Percentiles rank a stretch among this genome's conserved stretches.
Evolutionary conservation across 2,113 vertebrate species (phyloP).

Genomic region (Donacobius atricapilla): DNA sequence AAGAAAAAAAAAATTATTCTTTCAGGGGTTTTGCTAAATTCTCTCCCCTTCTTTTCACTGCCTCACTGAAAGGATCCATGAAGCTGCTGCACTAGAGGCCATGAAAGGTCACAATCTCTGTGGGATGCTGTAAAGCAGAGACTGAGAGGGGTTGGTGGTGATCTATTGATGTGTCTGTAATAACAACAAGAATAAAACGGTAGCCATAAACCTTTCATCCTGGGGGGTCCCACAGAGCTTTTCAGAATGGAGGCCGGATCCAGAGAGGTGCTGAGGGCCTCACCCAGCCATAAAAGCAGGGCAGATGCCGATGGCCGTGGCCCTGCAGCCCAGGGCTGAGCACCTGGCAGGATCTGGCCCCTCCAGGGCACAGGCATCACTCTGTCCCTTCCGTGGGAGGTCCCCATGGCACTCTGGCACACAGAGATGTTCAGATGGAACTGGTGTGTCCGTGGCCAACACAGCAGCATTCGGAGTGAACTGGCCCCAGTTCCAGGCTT

Average conservation of each 20-base stretch:
- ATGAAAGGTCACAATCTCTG: conserved; percentile 60
- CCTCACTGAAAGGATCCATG: conserved; percentile 46
- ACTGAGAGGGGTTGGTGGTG: conserved; percentile 60
- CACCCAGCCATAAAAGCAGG: background rate
- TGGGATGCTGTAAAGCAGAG: conserved; percentile 68
- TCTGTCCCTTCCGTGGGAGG: background rate
- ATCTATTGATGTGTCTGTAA: conserved; percentile 66
- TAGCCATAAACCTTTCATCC: conserved; percentile 69
- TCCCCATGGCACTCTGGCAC: background rate
- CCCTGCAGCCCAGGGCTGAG: fast-evolving
- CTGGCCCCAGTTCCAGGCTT: background rate
- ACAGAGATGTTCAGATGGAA: background rate
- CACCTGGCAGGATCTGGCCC: background rate
- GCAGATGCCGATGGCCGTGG: background rate
- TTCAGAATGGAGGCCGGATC: background rate
- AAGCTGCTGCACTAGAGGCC: conserved; percentile 58
- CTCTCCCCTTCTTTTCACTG: conserved; percentile 57
- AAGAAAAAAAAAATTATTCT: conserved; percentile 6
- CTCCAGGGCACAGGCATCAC: fast-evolving
- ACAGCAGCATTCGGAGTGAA: background rate
- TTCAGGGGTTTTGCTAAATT: conserved; percentile 62
- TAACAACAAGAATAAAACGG: conserved; percentile 66
- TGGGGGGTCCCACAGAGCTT: conserved; percentile 65
- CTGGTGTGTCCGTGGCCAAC: background rate
- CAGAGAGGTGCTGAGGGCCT: conserved; percentile 20